These are phyloP conservation scores for Brachyptera putata DNA, from an alignment of 2,888 invertebrate genomes.

Conservation along the genomic window DNA sequence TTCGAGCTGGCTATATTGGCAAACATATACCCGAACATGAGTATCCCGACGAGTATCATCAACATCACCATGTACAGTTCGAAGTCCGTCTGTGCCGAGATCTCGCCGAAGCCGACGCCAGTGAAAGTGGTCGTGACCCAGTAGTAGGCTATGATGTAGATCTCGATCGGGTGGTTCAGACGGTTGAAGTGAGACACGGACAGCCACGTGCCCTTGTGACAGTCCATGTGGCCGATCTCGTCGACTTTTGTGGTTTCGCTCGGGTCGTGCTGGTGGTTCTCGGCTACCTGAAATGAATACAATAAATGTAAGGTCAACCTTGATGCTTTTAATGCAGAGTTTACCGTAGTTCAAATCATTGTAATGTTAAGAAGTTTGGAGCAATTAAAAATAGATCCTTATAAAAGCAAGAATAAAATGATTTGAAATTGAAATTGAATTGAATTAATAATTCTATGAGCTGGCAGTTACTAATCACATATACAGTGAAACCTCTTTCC, in stretches of 20 bases:
- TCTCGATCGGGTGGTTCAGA: constrained; percentile 40
- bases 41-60: constrained; percentile 47
- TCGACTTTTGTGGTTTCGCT: not conserved
- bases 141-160: constrained; percentile 45
- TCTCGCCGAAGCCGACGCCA: constrained; percentile 47
- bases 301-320: not conserved
- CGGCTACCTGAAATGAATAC: no score
- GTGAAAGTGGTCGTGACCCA: constrained; percentile 48
- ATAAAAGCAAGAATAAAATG: no score
- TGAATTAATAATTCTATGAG: no score
- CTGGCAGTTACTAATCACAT: no score
- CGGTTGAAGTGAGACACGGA: constrained; percentile 26
- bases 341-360: no score
- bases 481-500: no score
- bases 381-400: no score
- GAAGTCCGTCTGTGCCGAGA: constrained; percentile 46
- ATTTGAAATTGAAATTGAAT: no score
- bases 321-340: no score
- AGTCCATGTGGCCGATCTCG: constrained; percentile 23
- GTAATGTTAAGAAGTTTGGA: no score
- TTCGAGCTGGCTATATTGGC: constrained; percentile 50
- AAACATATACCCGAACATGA: constrained; percentile 52
- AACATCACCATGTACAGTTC: constrained; percentile 48
- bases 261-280: no score
- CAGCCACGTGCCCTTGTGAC: constrained; percentile 35